Percentiles rank a stretch among this genome's conserved stretches.
Conservation (phyloP, 2,888 invertebrate genomes). For the Andrena fulva region DNA sequence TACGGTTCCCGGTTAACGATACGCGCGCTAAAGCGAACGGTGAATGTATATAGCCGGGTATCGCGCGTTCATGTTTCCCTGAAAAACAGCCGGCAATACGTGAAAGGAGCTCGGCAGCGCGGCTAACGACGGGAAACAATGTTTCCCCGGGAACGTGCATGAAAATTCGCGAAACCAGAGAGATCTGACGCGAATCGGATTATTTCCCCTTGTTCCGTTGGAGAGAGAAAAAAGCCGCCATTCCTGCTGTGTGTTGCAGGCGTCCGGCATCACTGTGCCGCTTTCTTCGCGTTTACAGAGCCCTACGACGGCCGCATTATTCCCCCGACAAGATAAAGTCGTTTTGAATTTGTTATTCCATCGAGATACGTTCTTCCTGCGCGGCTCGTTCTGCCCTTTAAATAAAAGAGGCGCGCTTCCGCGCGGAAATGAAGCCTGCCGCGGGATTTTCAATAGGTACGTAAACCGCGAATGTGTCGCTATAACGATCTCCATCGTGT, state of each 20-base stretch:
- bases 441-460: no score
- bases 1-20: conserved; percentile 14
- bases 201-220: conserved; percentile 17
- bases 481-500: not conserved
- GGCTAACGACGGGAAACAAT: not conserved
- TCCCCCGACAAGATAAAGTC: conserved; percentile 7
- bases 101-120: not conserved
- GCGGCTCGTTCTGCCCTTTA: not conserved
- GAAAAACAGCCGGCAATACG: conserved; percentile 8
- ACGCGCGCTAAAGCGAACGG: not conserved
- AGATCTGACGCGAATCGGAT: conserved; percentile 35
- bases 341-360: conserved; percentile 3
- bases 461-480: not conserved
- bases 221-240: not conserved
- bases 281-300: conserved; percentile 1
- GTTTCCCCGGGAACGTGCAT: not conserved
- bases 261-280: not conserved
- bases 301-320: conserved; percentile 1
- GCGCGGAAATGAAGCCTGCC: not conserved
- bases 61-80: conserved; percentile 18
- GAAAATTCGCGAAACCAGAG: conserved; percentile 28
- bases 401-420: not conserved
- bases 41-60: conserved; percentile 31
- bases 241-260: not conserved
- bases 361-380: not conserved